A percentile compares a stretch with the other conserved stretches of the same genome.
phyloP scores from a whole-genome alignment of 2,888 invertebrate genomes.

The Sphaeridia pumilis region DNA sequence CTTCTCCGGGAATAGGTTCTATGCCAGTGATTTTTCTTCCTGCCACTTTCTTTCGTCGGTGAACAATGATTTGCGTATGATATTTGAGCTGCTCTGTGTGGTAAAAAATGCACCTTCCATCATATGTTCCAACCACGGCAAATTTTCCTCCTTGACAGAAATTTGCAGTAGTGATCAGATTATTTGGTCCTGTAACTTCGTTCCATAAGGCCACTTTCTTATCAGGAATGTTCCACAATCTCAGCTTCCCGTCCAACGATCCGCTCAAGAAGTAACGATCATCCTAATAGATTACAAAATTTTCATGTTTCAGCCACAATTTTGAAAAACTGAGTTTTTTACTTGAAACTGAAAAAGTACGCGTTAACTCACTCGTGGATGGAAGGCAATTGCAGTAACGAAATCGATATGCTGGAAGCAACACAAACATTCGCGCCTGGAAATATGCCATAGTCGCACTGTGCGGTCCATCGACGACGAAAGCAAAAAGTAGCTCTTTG shows the following conservation, averaged over 20 bases:
- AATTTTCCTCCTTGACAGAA: conserved; percentile 88
- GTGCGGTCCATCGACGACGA: conserved; percentile 99
- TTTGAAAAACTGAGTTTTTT: neutral
- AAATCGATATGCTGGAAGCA: conserved; percentile 99
- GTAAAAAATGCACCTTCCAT: conserved; percentile 96
- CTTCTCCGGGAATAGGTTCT: conserved; percentile 90
- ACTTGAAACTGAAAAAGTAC: neutral
- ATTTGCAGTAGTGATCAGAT: conserved; percentile 90
- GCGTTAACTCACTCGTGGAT: conserved; percentile 54
- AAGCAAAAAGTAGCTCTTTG: conserved; percentile 95
- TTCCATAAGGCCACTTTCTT: conserved; percentile 98
- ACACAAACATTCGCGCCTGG: conserved; percentile 90
- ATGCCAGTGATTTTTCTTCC: conserved; percentile 95
- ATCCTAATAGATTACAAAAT: conserved; percentile 40
- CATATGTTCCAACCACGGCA: conserved; percentile 96
- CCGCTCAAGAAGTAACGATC: conserved; percentile 86
- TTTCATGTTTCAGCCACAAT: neutral
- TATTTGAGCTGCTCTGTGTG: conserved; percentile 96
- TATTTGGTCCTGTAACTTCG: conserved; percentile 87
- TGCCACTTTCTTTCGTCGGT: conserved; percentile 85
- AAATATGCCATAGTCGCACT: conserved; percentile 94
- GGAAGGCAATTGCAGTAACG: conserved; percentile 97
- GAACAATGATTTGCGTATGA: conserved; percentile 92
- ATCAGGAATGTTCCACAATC: conserved; percentile 99
- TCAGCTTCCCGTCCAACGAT: conserved; percentile 89